These are phyloP conservation scores for Drosophila anomelani DNA, from an alignment of 2,888 invertebrate genomes.

Conservation along the genomic window DNA sequence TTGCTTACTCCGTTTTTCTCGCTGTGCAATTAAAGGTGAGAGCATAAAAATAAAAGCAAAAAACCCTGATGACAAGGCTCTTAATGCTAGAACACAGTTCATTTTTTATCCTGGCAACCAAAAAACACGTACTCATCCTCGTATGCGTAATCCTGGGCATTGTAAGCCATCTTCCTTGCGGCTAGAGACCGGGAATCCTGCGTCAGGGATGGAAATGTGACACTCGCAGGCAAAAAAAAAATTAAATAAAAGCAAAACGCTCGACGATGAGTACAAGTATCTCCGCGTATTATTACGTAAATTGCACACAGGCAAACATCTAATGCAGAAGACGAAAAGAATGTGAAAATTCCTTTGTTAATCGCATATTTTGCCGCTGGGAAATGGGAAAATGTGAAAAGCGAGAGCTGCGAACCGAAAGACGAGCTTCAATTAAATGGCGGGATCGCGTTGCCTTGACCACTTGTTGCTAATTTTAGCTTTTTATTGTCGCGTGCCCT, in stretches of 20 bases:
- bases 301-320: conserved; percentile 27
- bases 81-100: conserved; percentile 27
- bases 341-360: conserved; percentile 45
- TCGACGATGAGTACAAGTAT: conserved; percentile 12
- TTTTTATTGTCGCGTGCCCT: conserved; percentile 56
- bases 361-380: conserved; percentile 43
- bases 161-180: conserved; percentile 62
- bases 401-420: conserved; percentile 16
- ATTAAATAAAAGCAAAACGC: neutral
- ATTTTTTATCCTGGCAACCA: conserved; percentile 25
- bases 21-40: conserved; percentile 9
- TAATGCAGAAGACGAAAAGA: conserved; percentile 22
- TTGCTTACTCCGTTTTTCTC: neutral
- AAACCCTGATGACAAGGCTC: conserved; percentile 16
- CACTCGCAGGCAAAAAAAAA: conserved; percentile 34
- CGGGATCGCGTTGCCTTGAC: conserved; percentile 45
- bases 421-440: conserved; percentile 38
- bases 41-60: neutral
- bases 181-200: neutral
- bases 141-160: conserved; percentile 63
- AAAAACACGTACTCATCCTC: conserved; percentile 70
- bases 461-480: conserved; percentile 33
- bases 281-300: conserved; percentile 57
- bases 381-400: conserved; percentile 10
- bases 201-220: conserved; percentile 30